These are phyloP conservation scores for Mustela lutreola DNA, from an alignment of 2,113 vertebrate genomes.

Conservation along the genomic window DNA sequence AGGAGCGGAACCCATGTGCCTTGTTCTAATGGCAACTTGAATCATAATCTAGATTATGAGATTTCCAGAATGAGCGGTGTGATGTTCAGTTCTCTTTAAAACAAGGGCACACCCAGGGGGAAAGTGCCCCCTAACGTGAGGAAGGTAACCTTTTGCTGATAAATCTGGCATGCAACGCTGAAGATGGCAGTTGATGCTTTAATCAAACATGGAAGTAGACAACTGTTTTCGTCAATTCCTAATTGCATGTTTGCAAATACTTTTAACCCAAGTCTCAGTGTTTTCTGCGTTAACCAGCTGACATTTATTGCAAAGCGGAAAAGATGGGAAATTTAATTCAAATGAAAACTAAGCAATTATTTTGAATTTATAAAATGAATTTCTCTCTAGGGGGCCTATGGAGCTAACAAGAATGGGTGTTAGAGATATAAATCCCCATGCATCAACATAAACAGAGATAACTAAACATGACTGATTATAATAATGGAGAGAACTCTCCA, in stretches of 20 bases:
- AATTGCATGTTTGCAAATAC: constrained; percentile 54
- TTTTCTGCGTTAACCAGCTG: constrained; percentile 51
- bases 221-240: constrained; percentile 10
- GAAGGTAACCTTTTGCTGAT: neutral
- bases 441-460: constrained; percentile 33
- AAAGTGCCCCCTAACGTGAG: neutral
- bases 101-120: neutral
- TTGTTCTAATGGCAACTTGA: neutral
- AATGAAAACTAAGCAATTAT: constrained; percentile 54
- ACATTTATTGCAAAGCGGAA: constrained; percentile 31
- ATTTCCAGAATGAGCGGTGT: neutral
- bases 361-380: constrained; percentile 57
- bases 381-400: neutral
- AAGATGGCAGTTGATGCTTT: neutral
- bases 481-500: constrained; percentile 16
- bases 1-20: neutral
- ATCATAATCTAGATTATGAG: neutral
- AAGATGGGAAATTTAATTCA: constrained; percentile 44
- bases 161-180: neutral
- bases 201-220: neutral
- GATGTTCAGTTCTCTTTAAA: neutral
- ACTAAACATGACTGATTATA: neutral
- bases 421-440: constrained; percentile 31
- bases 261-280: constrained; percentile 54
- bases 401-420: neutral